Evolutionary conservation across 2,888 invertebrate genomes (phyloP), one percentile per base, ranked within the genome.

Genomic region (Lordiphosa fenestrarum): DNA sequence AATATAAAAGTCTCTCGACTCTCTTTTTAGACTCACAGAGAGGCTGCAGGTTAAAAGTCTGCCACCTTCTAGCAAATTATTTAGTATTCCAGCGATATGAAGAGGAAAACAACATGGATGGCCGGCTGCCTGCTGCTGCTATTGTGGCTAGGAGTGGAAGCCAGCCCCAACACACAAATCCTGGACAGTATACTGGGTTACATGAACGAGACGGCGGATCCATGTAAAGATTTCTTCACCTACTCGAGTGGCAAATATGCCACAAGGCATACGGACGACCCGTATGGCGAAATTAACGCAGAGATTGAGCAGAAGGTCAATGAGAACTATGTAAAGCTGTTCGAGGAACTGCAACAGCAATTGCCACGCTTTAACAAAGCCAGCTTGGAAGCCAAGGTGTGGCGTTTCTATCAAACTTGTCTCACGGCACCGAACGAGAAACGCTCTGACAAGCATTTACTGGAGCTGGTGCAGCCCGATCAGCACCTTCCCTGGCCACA

Each of bases 181-280:
- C 0, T 74, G 6, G 40, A 57, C 7, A 53, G 54, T 6, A 72
- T 86, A 4, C 39, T 57, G 1, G 39, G 65, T 10, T 71, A 81
- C 42, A 53, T 82, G 53, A 63, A 86, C 36, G 40, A 13, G 9
- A 61, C 30, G 7, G 58, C 7, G 4, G 10, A 74, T 25, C 73
- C 84, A 0, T 88, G 87, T 52, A 66, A 83, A 3, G 71, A 87
- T 52, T 87, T 80, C 49, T 81, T 83, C 21, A 47, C 67, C 3
- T 77, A 86, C 51, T 87, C 85, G 3, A 85, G 88, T 48, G 85
- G 85, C n/a, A 78, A 70, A 9, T 87, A 86, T 85, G 53, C 52
- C 0, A 38, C 66, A 0, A 37, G 42, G 4, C 85, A 88, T 48
- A 6, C 40, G 1, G 23, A 55, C 3, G 53, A 47, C 0, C 23